phyloP scores from a whole-genome alignment of 1,140 invertebrate species.

The Dendroctonus ponderosae region DNA sequence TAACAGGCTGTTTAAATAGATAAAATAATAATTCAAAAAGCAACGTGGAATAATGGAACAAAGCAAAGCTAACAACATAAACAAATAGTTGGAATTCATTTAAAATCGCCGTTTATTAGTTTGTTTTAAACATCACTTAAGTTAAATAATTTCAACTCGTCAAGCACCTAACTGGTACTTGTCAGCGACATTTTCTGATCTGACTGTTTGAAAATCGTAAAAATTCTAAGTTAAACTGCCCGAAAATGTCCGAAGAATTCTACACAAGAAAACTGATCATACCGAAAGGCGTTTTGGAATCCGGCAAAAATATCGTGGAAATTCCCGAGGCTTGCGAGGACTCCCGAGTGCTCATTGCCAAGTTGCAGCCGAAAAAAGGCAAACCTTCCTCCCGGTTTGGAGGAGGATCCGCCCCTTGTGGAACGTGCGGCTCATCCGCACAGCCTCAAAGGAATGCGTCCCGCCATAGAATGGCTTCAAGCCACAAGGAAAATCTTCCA shows the following conservation, averaged over 20 bases:
- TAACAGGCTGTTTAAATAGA: too few relatives aligned
- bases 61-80: too few relatives aligned
- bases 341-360: neutral
- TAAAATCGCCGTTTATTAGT: too few relatives aligned
- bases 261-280: conserved; percentile 2
- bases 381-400: neutral
- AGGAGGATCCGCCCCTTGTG: neutral
- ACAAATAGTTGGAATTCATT: too few relatives aligned
- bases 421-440: neutral
- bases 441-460: neutral
- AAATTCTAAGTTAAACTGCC: neutral
- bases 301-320: neutral
- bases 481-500: neutral
- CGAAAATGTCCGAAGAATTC: neutral
- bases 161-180: neutral
- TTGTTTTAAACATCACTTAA: too few relatives aligned
- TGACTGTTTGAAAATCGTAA: neutral
- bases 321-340: conserved; percentile 3
- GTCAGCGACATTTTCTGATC: neutral
- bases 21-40: too few relatives aligned
- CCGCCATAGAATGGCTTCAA: neutral
- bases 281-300: neutral
- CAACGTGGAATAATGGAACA: too few relatives aligned
- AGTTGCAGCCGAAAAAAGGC: neutral
- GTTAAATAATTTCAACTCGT: too few relatives aligned